Evolutionary conservation across 2,797 vertebrate species (phyloP).

Genomic region (Lindbergichthys nudifrons): DNA sequence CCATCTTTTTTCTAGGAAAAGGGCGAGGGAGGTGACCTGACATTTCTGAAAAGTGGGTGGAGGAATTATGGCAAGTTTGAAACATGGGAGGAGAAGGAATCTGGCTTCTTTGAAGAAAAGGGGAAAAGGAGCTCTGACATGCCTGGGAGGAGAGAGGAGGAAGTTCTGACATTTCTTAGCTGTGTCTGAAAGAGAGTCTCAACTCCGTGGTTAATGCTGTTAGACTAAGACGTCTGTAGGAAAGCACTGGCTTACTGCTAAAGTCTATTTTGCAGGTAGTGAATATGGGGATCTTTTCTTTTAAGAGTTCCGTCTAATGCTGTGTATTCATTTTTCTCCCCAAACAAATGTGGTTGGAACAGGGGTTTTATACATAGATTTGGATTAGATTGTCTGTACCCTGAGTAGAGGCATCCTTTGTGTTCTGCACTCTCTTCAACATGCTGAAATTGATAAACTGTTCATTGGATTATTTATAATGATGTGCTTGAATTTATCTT

Average conservation of each 20-base stretch:
- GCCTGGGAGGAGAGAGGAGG: conserved; percentile 61
- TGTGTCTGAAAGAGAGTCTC: conserved; percentile 56
- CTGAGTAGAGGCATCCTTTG: not conserved
- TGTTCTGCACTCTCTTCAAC: not conserved
- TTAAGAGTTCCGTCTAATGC: not conserved
- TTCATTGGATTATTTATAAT: conserved; percentile 27
- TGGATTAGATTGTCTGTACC: not conserved
- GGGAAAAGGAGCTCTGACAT: conserved; percentile 63
- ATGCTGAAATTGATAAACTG: not conserved
- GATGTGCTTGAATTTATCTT: conserved; percentile 31
- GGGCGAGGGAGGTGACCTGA: conserved; percentile 38
- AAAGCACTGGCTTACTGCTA: conserved; percentile 24
- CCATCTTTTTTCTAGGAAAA: conserved; percentile 44
- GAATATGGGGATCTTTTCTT: conserved; percentile 23
- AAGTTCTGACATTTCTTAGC: conserved; percentile 70
- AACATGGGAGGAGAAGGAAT: conserved; percentile 66
- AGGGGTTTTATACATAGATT: not conserved
- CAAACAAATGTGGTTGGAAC: not conserved
- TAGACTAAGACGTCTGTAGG: conserved; percentile 54
- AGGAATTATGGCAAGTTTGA: conserved; percentile 64
- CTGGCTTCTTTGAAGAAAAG: conserved; percentile 69
- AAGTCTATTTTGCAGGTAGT: conserved; percentile 32
- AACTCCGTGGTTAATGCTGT: conserved; percentile 64
- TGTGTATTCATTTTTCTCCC: not conserved
- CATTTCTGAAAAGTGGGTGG: conserved; percentile 67